Percentiles rank a stretch among this genome's conserved stretches.
Conservation (phyloP, 2,888 invertebrate genomes). For the Electrophaes corylata region DNA sequence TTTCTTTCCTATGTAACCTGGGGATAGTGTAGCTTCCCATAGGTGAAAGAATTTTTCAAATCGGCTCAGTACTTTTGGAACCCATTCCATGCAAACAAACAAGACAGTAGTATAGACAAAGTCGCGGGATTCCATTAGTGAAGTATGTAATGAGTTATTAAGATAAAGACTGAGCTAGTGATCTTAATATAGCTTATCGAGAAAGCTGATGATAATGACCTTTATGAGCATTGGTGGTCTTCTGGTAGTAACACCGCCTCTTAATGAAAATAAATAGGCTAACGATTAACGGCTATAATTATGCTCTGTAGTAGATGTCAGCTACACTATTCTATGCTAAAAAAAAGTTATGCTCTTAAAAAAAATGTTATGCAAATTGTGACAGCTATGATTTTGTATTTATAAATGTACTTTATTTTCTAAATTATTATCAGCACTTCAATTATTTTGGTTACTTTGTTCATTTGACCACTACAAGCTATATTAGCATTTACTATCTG, state of each 20-base stretch:
- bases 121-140: not conserved
- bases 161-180: slow-evolving; percentile 21
- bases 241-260: not conserved
- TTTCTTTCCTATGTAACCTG: too few relatives aligned
- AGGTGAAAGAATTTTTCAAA: too few relatives aligned
- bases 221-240: not conserved
- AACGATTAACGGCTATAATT: not conserved
- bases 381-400: slow-evolving; percentile 15
- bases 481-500: not conserved
- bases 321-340: too few relatives aligned
- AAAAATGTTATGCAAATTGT: slow-evolving; percentile 29
- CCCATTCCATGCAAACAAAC: too few relatives aligned
- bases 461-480: not conserved
- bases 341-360: too few relatives aligned
- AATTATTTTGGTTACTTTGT: not conserved
- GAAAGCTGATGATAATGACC: slow-evolving; percentile 21
- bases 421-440: slow-evolving; percentile 8
- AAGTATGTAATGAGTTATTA: slow-evolving; percentile 13
- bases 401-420: not conserved
- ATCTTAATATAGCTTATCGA: slow-evolving; percentile 25
- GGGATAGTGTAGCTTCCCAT: too few relatives aligned
- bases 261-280: not conserved
- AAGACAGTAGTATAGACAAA: not conserved
- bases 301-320: too few relatives aligned
- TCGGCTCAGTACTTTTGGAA: too few relatives aligned